These are phyloP conservation scores for Dinothrombium tinctorium DNA, from an alignment of 1,140 invertebrate species.

Conservation along the genomic window DNA sequence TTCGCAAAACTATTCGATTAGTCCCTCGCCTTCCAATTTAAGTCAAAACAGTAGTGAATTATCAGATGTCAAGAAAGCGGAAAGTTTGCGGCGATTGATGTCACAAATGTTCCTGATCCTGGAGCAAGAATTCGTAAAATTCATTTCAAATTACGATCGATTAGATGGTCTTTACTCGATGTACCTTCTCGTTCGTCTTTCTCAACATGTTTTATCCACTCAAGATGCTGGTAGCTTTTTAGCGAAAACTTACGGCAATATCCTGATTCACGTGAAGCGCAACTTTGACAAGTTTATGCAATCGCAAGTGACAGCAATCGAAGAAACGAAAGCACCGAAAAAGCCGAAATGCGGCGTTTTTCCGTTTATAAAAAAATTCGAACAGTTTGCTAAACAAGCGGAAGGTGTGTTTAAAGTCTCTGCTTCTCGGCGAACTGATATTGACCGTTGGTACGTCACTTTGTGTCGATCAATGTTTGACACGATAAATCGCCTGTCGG, in stretches of 20 bases:
- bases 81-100: constrained; percentile 39
- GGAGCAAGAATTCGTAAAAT: constrained; percentile 57
- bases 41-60: constrained; percentile 9
- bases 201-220: constrained; percentile 66
- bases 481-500: constrained; percentile 47
- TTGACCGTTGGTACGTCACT: constrained; percentile 82
- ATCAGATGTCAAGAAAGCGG: constrained; percentile 9
- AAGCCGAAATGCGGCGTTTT: constrained; percentile 73
- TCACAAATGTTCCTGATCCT: constrained; percentile 56
- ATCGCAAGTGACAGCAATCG: constrained; percentile 52
- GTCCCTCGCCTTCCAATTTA: constrained; percentile 8
- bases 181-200: constrained; percentile 65
- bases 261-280: constrained; percentile 73
- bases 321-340: constrained; percentile 39
- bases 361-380: constrained; percentile 72
- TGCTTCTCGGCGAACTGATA: constrained; percentile 66
- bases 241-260: constrained; percentile 57
- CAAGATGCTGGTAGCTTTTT: constrained; percentile 75
- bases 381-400: constrained; percentile 59
- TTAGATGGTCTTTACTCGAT: constrained; percentile 72
- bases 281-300: constrained; percentile 83
- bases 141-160: constrained; percentile 59
- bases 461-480: constrained; percentile 65
- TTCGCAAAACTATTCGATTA: constrained; percentile 5
- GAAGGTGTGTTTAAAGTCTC: constrained; percentile 57